Evolutionary conservation across 2,888 invertebrate species (phyloP).

Genomic region (Hypselothyrea guttata): DNA sequence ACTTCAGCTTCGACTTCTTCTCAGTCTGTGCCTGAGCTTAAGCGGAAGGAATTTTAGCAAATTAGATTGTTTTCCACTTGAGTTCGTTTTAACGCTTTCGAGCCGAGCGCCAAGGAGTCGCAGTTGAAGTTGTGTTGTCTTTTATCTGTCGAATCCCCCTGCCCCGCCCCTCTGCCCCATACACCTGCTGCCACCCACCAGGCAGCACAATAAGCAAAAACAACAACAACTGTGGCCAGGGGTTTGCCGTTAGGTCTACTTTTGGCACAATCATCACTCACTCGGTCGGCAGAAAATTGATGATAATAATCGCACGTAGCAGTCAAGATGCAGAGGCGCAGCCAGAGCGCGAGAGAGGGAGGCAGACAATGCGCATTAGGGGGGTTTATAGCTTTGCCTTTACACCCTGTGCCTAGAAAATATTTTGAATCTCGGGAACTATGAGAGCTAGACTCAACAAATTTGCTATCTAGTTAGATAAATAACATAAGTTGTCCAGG

Average conservation of each 20-base stretch:
- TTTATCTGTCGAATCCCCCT: neutral
- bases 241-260: conserved; percentile 46
- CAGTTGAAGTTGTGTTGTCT: conserved; percentile 28
- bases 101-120: conserved; percentile 41
- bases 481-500: no score
- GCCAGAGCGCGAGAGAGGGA: neutral
- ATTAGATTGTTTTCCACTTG: conserved; percentile 82
- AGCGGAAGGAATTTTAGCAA: conserved; percentile 78
- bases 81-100: conserved; percentile 79
- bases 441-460: no score
- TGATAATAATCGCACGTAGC: conserved; percentile 79
- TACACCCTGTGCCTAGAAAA: no score
- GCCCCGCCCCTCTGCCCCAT: no score
- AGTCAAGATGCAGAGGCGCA: conserved; percentile 10
- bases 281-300: conserved; percentile 75
- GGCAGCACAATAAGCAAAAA: conserved; percentile 14
- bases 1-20: no score
- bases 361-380: conserved; percentile 7
- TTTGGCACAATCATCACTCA: conserved; percentile 67
- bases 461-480: no score
- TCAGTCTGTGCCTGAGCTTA: no score
- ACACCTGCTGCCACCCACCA: conserved; percentile 6
- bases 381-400: no score
- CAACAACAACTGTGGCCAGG: conserved; percentile 8
- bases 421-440: no score